Evolutionary conservation across 2,888 invertebrate genomes (phyloP).

Genomic region (Brenthis hecate): DNA sequence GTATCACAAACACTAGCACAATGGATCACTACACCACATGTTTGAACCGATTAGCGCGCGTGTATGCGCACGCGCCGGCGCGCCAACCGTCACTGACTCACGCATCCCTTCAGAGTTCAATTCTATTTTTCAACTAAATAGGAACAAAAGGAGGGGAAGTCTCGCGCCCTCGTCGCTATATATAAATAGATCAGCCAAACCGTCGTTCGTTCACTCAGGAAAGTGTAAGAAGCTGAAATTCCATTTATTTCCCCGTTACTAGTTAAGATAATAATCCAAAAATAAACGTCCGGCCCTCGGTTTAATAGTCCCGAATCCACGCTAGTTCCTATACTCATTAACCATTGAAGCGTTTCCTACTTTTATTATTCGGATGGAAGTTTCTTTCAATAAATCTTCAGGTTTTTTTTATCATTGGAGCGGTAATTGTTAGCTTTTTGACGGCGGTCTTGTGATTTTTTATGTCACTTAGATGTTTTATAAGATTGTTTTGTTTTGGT

Average conservation of each 20-base stretch:
- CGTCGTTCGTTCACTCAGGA: constrained; percentile 77
- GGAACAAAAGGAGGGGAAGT: constrained; percentile 80
- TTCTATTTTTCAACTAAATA: constrained; percentile 75
- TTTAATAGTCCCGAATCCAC: constrained; percentile 64
- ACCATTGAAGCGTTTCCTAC: constrained; percentile 45
- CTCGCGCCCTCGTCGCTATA: constrained; percentile 71
- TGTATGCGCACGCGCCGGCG: constrained; percentile 69
- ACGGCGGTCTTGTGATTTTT: too few relatives aligned
- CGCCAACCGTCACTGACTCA: constrained; percentile 76
- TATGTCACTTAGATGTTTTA: too few relatives aligned
- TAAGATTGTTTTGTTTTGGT: too few relatives aligned
- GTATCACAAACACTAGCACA: constrained; percentile 34
- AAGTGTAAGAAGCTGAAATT: constrained; percentile 56
- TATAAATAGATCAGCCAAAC: constrained; percentile 69
- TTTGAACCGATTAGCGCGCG: constrained; percentile 35
- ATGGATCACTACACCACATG: constrained; percentile 38
- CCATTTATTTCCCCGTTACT: constrained; percentile 57
- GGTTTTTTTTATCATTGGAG: constrained; percentile 12
- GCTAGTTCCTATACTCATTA: constrained; percentile 77
- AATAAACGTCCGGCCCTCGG: constrained; percentile 70
- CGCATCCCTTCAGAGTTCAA: constrained; percentile 65
- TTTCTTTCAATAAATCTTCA: constrained; percentile 29
- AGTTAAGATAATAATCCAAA: constrained; percentile 53
- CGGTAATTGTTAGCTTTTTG: constrained; percentile 9
- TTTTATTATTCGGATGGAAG: constrained; percentile 23